Percentiles rank a stretch among this genome's conserved stretches.
These are phyloP conservation scores for Papilio polyxenes DNA, from an alignment of 1,140 invertebrate genomes.

Conservation along the genomic window DNA sequence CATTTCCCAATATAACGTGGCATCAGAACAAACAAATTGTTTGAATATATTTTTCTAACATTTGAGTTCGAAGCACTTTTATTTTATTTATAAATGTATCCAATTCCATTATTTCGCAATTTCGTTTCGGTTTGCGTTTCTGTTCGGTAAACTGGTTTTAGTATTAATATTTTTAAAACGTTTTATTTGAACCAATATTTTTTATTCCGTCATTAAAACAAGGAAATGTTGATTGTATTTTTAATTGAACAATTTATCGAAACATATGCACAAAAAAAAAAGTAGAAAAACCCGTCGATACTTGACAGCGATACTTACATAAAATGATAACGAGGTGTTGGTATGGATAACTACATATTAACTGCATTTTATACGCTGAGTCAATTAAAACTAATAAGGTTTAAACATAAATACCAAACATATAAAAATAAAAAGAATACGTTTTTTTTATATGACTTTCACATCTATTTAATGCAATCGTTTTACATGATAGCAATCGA, in stretches of 20 bases:
- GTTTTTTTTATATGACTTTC: constrained; percentile 15
- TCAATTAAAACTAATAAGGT: constrained; percentile 36
- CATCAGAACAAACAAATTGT: constrained; percentile 21
- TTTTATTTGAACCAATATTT: neutral
- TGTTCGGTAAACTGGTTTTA: constrained; percentile 11
- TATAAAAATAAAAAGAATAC: neutral
- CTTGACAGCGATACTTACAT: constrained; percentile 2
- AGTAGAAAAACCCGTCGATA: neutral
- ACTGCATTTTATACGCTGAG: constrained; percentile 37
- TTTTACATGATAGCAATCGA: constrained; percentile 8
- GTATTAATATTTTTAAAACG: constrained; percentile 25
- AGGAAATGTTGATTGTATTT: constrained; percentile 15
- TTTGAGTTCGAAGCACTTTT: constrained; percentile 12
- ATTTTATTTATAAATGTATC: constrained; percentile 22
- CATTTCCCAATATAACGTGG: constrained; percentile 6
- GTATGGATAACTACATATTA: constrained; percentile 55
- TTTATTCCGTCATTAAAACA: neutral
- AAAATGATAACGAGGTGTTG: constrained; percentile 50
- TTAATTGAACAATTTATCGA: constrained; percentile 16
- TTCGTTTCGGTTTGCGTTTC: neutral
- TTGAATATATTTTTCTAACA: constrained; percentile 24
- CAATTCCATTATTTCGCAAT: constrained; percentile 27
- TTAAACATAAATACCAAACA: neutral
- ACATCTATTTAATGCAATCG: constrained; percentile 21
- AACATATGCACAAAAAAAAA: neutral